A percentile compares a stretch with the other conserved stretches of the same genome.
phyloP scores from a whole-genome alignment of 1,140 invertebrate genomes.

The Araneus ventricosus region DNA sequence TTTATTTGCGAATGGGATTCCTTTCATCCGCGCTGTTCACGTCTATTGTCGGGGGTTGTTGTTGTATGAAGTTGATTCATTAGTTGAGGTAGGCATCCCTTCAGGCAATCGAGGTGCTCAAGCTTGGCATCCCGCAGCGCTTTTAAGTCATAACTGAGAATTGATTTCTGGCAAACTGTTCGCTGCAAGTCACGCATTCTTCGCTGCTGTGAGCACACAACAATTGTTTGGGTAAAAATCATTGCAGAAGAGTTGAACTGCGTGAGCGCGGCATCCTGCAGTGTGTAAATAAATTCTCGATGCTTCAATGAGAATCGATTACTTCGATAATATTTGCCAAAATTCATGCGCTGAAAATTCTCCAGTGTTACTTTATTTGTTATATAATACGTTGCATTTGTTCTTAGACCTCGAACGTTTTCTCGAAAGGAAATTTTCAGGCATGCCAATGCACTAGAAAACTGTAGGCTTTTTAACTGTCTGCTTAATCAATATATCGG shows the following conservation, averaged over 20 bases:
- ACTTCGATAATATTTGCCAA: background rate
- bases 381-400: no score
- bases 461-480: no score
- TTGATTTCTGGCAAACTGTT: background rate
- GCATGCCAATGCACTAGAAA: no score
- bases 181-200: background rate
- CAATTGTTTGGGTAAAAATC: no score
- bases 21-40: background rate
- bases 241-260: no score
- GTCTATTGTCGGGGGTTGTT: background rate
- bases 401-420: no score
- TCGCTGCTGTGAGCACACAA: no score
- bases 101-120: background rate
- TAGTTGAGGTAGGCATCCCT: background rate
- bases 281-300: no score
- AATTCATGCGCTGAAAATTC: background rate
- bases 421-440: no score
- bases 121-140: background rate
- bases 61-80: background rate
- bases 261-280: no score
- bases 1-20: background rate
- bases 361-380: no score
- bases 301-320: slow-evolving; percentile 2
- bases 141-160: background rate
- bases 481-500: no score